A percentile compares a stretch with the other conserved stretches of the same genome.
phyloP scores from a whole-genome alignment of 2,113 vertebrate species.

The Leuciscus idus region DNA sequence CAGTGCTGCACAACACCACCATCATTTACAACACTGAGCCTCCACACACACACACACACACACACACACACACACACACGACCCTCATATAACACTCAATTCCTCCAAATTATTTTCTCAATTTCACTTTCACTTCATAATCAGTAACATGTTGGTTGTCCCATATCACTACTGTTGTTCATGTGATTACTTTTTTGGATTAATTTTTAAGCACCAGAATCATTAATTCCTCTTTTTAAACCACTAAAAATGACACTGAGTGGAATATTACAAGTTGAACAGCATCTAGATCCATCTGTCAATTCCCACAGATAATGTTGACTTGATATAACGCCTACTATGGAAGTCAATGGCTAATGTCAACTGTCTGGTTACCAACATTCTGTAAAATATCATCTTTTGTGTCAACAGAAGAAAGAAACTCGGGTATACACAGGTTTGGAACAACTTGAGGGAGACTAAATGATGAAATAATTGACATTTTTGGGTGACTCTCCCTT shows the following conservation, averaged over 20 bases:
- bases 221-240: neutral
- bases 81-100: neutral
- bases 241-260: neutral
- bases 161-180: neutral
- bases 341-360: no score
- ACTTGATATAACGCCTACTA: no score
- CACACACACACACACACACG: neutral
- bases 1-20: neutral
- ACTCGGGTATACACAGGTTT: no score
- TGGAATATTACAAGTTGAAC: neutral
- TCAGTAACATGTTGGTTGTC: neutral
- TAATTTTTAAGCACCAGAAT: no score
- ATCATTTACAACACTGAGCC: neutral
- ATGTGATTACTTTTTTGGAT: neutral
- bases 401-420: no score
- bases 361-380: no score
- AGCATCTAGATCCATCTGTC: neutral
- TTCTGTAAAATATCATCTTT: no score
- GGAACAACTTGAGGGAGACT: no score
- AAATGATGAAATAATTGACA: no score
- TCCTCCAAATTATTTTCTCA: no score
- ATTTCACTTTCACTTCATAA: neutral
- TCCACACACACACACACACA: neutral
- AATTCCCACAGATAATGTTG: neutral
- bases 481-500: no score